Base-by-base conservation (phyloP, 2,888 invertebrate genomes). In the Caenorhabditis sp. region DNA sequence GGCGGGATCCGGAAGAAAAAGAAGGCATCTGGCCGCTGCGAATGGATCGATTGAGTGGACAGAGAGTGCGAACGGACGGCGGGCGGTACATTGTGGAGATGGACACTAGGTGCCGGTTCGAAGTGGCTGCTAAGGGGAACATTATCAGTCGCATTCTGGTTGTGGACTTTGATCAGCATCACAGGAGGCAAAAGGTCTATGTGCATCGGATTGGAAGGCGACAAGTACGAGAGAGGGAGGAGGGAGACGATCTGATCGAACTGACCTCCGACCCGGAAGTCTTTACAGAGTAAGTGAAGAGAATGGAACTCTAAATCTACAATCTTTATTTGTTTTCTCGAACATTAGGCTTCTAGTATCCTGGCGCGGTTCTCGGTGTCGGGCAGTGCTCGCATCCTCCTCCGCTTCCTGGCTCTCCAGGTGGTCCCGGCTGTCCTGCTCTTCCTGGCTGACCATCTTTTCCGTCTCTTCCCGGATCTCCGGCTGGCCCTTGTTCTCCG, bases 351-450 rank as follows among this genome's bases (percentile, higher is more conserved):
- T n/a, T 32, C 58, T 68, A 80, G 63, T 82, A 82, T 50, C 81
- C 81, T 37, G 81, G 81, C 0, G 81, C 81, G 4, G 81, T 82
- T 43, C 81, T 53, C 5, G 81, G 81, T 20, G 79, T 78, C 15
- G 81, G 81, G 39, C 81, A 82, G 50, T 82, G 81, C 17, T 73
- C 73, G 56, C 81, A 82, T 5, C 79, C 79, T n/a, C 82, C 82
- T 17, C 75, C 70, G 3, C 27, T 55, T 53, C 82, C 82, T 13
- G 80, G 72, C 48, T 71, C 78, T 75, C 82, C 82, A 24, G 65
- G 45, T 58, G 77, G 50, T 53, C 82, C 82, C 13, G 78, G 70
- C 27, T 77, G 76, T 46, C 82, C 82, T 17, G 73, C 73, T 59
- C 68, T 32, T 50, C 78, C 78, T 4, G 72, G 58, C 27, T 56